Conservation (phyloP, 2,888 invertebrate species). For the Eristalinus aeneus region DNA sequence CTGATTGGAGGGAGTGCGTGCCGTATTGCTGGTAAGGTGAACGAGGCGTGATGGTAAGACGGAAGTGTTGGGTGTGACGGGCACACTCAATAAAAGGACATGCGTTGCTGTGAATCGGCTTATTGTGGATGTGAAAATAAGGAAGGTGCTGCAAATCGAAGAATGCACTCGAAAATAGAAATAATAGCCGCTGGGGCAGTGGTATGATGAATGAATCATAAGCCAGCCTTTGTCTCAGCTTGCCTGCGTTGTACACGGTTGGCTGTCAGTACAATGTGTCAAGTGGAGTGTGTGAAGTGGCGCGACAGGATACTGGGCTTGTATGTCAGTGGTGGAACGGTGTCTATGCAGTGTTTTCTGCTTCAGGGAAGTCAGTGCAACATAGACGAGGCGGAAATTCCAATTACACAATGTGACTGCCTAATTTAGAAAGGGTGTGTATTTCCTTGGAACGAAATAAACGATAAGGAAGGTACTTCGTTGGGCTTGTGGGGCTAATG, state of each 20-base stretch:
- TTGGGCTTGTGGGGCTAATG: background rate
- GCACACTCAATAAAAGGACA: slow-evolving; percentile 60
- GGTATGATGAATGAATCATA: slow-evolving; percentile 43
- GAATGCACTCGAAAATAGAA: slow-evolving; percentile 6
- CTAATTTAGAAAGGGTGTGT: background rate
- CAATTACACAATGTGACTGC: background rate
- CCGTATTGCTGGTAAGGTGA: background rate
- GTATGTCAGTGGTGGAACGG: background rate
- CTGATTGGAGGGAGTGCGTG: slow-evolving; percentile 36
- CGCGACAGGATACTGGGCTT: background rate
- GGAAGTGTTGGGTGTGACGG: slow-evolving; percentile 66
- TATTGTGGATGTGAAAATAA: slow-evolving; percentile 7
- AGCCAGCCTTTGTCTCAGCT: background rate
- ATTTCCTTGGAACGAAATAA: background rate
- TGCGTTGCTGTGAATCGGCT: slow-evolving; percentile 25
- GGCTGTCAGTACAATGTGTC: background rate
- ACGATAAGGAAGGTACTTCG: background rate
- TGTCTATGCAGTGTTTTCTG: background rate
- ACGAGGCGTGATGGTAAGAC: slow-evolving; percentile 27
- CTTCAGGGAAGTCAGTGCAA: background rate
- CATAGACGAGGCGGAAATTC: background rate
- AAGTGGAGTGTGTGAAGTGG: background rate
- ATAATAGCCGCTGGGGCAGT: background rate
- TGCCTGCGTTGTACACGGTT: background rate
- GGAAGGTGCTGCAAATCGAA: slow-evolving; percentile 20